Base-by-base conservation (phyloP, 2,113 vertebrate species). In the Maccullochella peelii region DNA sequence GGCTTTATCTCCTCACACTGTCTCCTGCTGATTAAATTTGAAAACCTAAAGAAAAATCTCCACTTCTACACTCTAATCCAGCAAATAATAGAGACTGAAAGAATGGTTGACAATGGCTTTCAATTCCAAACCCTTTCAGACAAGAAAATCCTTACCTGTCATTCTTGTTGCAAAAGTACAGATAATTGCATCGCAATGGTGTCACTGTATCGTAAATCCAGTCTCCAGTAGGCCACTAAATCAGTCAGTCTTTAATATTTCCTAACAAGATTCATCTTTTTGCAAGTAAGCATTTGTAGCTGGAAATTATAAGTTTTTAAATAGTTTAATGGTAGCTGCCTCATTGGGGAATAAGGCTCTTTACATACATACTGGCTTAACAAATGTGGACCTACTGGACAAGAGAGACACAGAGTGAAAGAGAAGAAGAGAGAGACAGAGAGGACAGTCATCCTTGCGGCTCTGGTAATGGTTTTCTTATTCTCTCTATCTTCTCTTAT, bases 81-180 rank as follows among this genome's bases (percentile, higher is more conserved):
- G 84, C 78, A 91, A 92, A 90, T 67, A 93, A 75, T 67, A 80
- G 57, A 70, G 66, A 71, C 30, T 62, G 82, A 50, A 58, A 87
- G 85, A 90, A 87, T 80, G 67, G 80, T 86, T 90, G 88, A 90
- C 87, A 89, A 87, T 87, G 79, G 88, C 73, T 91, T 90, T 89
- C 79, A 62, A 68, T 90, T 83, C 72, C 87, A 82, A 84, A 79
- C 78, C 73, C n/a, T 84, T 85, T 86, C 86, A 68, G 76, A 83
- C 82, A 2, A 81, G 85, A 83, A 90, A 91, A 90, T 85, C 87
- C 85, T 73, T 62, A 91, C 88, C 88, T 92, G 91, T 88, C 88
- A 81, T 81, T 73, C 79, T 79, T 57, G 62, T 84, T 57, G 58
- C 80, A 80, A 47, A 79, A 66, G 83, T 69, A 81, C 76, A 84